Conservation (phyloP, 2,888 invertebrate species). For the Lasioglossum calceatum region DNA sequence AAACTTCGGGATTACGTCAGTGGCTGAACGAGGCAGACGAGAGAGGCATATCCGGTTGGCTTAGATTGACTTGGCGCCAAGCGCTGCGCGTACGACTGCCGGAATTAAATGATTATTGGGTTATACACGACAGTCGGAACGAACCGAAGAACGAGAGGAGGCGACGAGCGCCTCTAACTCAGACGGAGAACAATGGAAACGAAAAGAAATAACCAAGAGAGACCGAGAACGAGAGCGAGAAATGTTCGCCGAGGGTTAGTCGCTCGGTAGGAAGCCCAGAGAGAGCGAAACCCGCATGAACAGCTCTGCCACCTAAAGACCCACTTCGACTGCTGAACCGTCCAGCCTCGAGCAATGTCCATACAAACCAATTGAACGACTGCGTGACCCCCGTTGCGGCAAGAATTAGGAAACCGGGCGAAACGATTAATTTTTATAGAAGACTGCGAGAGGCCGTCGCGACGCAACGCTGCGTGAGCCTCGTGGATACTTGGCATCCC, state of each 20-base stretch:
- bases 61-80: conserved; percentile 84
- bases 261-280: conserved; percentile 52
- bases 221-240: neutral
- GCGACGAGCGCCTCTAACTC: conserved; percentile 18
- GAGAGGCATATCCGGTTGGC: conserved; percentile 84
- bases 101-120: conserved; percentile 84
- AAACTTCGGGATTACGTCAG: conserved; percentile 80
- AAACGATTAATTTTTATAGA: conserved; percentile 80
- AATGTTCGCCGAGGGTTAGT: conserved; percentile 12
- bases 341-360: conserved; percentile 61
- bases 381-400: conserved; percentile 61
- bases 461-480: conserved; percentile 23
- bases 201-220: conserved; percentile 24
- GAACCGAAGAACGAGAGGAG: conserved; percentile 43
- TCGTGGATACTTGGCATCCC: conserved; percentile 54
- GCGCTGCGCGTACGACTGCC: conserved; percentile 82
- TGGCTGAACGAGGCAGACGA: conserved; percentile 75
- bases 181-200: conserved; percentile 36
- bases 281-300: conserved; percentile 65
- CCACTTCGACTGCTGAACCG: conserved; percentile 56
- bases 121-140: conserved; percentile 77
- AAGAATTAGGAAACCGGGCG: conserved; percentile 78
- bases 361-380: conserved; percentile 77
- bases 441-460: conserved; percentile 57
- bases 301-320: conserved; percentile 62